Evolutionary conservation across 2,797 vertebrate species (phyloP).

Genomic region (Tiaroga cobitis): DNA sequence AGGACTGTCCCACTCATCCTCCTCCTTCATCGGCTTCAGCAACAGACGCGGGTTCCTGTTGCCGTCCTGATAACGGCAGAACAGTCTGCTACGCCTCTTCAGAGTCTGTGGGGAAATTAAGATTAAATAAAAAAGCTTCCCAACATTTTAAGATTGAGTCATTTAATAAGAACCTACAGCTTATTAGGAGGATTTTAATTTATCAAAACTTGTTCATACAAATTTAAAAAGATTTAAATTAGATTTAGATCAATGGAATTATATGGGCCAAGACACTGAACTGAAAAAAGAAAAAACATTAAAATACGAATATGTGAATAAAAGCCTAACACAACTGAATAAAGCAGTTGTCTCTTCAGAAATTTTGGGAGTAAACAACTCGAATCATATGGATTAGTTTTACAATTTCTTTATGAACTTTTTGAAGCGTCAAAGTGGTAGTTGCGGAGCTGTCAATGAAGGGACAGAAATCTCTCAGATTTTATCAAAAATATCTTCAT

Average conservation of each 20-base stretch:
- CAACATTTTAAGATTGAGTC: neutral
- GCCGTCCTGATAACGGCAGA: slow-evolving; percentile 90
- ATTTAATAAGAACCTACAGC: neutral
- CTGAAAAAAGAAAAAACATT: no score
- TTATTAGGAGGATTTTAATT: neutral
- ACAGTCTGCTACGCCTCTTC: slow-evolving; percentile 85
- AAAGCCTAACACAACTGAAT: no score
- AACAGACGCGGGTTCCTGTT: slow-evolving; percentile 85
- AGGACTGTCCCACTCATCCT: slow-evolving; percentile 97
- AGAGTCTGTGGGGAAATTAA: slow-evolving; percentile 75
- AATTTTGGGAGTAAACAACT: no score
- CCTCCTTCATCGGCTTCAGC: slow-evolving; percentile 89
- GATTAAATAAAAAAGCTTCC: neutral
- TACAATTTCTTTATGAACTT: no score
- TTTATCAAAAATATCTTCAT: no score
- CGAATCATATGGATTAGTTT: no score
- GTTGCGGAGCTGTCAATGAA: no score
- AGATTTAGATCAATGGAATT: neutral
- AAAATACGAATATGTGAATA: no score
- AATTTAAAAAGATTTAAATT: neutral
- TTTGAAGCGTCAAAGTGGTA: no score
- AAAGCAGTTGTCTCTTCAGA: no score
- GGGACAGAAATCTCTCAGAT: no score
- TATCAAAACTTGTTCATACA: neutral
- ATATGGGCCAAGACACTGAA: no score